Evolutionary conservation across 1,140 invertebrate genomes (phyloP).

Genomic region (Orius insidiosus): DNA sequence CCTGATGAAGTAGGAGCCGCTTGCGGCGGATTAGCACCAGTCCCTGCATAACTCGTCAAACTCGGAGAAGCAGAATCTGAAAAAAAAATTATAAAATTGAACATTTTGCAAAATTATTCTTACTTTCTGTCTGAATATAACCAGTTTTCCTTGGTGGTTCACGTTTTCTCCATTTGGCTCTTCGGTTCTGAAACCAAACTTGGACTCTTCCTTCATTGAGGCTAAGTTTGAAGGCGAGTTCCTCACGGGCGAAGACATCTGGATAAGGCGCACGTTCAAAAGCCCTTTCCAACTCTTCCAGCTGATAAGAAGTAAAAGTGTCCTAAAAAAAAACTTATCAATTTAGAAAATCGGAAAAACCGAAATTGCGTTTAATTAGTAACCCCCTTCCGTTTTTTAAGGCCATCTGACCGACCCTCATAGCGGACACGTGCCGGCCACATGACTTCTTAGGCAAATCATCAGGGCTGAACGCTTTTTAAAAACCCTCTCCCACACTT

Average conservation of each 20-base stretch:
- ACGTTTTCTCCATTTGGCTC: slow-evolving; percentile 94
- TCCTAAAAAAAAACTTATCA: slow-evolving; percentile 47
- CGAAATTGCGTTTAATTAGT: background rate
- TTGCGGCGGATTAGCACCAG: slow-evolving; percentile 30
- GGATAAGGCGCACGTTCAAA: slow-evolving; percentile 92
- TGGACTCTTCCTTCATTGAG: slow-evolving; percentile 88
- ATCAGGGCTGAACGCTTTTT: no score
- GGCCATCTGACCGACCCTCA: no score
- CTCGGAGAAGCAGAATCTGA: slow-evolving; percentile 21
- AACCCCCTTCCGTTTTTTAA: no score
- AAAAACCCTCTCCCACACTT: no score
- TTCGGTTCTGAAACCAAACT: slow-evolving; percentile 85
- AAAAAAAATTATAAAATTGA: slow-evolving; percentile 21
- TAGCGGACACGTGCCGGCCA: no score
- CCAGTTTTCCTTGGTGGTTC: slow-evolving; percentile 90
- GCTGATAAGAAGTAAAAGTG: slow-evolving; percentile 92
- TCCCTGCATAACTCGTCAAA: slow-evolving; percentile 21
- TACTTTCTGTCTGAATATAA: slow-evolving; percentile 37
- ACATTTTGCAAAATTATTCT: no score
- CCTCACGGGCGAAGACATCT: slow-evolving; percentile 89
- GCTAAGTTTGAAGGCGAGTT: slow-evolving; percentile 74
- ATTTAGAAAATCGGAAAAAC: background rate
- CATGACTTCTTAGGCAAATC: no score
- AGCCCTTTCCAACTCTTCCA: slow-evolving; percentile 84
- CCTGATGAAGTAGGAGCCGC: slow-evolving; percentile 25